Conservation (phyloP, 2,797 vertebrate species). For the Hipposideros larvatus region DNA sequence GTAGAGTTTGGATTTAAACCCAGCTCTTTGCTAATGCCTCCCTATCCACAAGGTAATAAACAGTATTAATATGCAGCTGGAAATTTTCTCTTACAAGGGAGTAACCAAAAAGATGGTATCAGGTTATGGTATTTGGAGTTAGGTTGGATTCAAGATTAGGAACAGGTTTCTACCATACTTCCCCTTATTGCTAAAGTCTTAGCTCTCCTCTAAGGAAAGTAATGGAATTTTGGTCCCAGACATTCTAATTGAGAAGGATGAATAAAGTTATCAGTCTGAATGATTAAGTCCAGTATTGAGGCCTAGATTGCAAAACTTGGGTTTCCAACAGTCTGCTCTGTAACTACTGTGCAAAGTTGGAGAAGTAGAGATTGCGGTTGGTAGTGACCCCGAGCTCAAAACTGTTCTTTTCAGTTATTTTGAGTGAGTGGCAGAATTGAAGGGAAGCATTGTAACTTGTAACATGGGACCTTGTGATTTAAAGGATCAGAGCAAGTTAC, state of each 20-base stretch:
- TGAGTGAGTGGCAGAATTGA: neutral
- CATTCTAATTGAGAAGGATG: neutral
- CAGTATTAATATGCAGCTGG: neutral
- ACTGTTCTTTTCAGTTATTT: neutral
- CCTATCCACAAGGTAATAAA: neutral
- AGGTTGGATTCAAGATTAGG: neutral
- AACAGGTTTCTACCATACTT: neutral
- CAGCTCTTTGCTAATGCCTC: neutral
- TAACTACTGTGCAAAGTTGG: neutral
- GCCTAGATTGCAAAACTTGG: neutral
- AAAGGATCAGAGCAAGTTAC: neutral
- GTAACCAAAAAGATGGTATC: neutral
- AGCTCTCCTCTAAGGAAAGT: neutral
- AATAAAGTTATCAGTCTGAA: neutral
- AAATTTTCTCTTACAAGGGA: neutral
- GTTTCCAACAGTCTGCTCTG: neutral
- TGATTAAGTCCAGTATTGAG: neutral
- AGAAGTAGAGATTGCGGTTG: neutral
- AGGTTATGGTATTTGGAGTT: neutral
- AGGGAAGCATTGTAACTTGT: neutral
- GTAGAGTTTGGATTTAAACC: conserved; percentile 27
- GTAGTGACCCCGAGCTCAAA: neutral
- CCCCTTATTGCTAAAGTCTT: neutral
- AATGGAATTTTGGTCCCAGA: neutral
- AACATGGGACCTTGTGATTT: neutral